phyloP scores from a whole-genome alignment of 2,888 invertebrate species.

The Gandaritis pyraliata region DNA sequence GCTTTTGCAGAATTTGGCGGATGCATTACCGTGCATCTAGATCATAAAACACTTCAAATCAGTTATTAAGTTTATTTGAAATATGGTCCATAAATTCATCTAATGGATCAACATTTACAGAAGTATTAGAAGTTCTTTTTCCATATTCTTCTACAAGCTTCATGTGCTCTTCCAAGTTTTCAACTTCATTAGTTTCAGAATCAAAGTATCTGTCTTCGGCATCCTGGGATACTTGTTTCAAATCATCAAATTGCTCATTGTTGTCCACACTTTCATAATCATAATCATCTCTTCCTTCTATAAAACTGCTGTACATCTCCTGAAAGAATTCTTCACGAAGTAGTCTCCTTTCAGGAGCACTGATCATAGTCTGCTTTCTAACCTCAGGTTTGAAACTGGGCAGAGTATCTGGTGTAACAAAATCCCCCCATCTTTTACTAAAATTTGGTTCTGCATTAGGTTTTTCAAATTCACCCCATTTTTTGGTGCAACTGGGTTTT shows the following conservation, averaged over 20 bases:
- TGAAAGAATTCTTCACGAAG: constrained; percentile 92
- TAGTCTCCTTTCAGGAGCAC: constrained; percentile 85
- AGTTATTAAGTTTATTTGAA: constrained; percentile 56
- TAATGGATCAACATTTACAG: constrained; percentile 85
- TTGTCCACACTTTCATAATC: constrained; percentile 93
- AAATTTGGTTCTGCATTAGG: constrained; percentile 25
- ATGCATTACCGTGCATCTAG: no score
- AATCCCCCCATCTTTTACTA: constrained; percentile 82
- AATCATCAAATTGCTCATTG: constrained; percentile 91
- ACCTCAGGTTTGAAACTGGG: constrained; percentile 60
- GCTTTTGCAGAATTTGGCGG: no score
- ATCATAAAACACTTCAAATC: constrained; percentile 28
- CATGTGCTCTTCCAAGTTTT: constrained; percentile 71
- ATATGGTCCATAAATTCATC: constrained; percentile 89
- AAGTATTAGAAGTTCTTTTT: constrained; percentile 50
- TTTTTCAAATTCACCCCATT: constrained; percentile 33
- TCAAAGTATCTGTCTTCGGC: constrained; percentile 97
- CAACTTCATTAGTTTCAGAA: constrained; percentile 88
- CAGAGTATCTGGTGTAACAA: constrained; percentile 73
- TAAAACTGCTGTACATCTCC: constrained; percentile 93
- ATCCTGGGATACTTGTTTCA: constrained; percentile 87
- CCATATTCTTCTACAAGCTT: constrained; percentile 68
- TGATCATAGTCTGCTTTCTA: constrained; percentile 70
- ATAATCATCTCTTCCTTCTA: constrained; percentile 93
- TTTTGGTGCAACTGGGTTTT: constrained; percentile 8